Evolutionary conservation across 2,113 vertebrate genomes (phyloP), one percentile per base, ranked within the genome.

Genomic region (Malurus melanocephalus): DNA sequence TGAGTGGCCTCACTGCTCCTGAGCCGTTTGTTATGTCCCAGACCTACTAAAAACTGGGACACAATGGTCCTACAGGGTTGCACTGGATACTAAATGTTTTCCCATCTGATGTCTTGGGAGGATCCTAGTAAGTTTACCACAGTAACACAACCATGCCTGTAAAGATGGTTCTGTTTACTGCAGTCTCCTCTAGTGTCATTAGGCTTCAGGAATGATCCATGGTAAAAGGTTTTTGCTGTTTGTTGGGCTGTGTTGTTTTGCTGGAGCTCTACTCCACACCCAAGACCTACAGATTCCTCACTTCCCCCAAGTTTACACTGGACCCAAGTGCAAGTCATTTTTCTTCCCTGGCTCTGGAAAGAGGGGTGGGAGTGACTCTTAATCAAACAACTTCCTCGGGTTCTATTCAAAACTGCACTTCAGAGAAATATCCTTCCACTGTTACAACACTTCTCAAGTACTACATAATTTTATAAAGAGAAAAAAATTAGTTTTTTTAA

Each of bases 201-300:
- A 62, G 20, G 26, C 46, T 86, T 74, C 43, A 71, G 43, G 35
- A 77, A 33, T 0, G 2, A 80, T 10, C 13, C 0, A 0, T 14
- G 6, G 24, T 49, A 48, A 67, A 60, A 60, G 9, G 6, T 16
- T 80, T 66, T 79, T 49, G 42, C 3, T 30, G 12, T 18, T 48
- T 73, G 11, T 38, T 26, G 17, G 9, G 8, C 11, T 62, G 14
- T 57, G 14, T 7, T 60, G 23, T 24, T 86, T 24, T 49, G 7
- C 26, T 48, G 40, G 38, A 35, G 11, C 56, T 79, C 42, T 60
- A 22, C 20, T 65, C 26, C 2, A 0, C 6, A 11, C 43, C 9
- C 59, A 65, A 75, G 45, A 64, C 27, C 16, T 56, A 42, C 7
- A 79, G 35, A 59, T n/a, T 79, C 7, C 7, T 13, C 17, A 28